Conservation (phyloP, 2,888 invertebrate genomes). For the Zootermopsis nevadensis region DNA sequence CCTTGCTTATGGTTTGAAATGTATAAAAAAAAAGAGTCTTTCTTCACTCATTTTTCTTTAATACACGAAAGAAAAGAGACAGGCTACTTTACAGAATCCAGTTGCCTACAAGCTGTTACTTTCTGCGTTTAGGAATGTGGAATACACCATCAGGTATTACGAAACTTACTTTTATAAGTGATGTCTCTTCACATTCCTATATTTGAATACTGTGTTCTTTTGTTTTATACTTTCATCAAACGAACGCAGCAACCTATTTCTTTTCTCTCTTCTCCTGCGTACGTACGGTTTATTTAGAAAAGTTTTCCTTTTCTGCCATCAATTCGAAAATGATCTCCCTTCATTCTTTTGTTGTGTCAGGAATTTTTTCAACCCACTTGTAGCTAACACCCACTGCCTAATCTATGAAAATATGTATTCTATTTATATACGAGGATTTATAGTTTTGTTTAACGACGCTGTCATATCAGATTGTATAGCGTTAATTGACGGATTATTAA, state of each 20-base stretch:
- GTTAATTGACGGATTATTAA: too few relatives aligned
- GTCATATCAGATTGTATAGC: too few relatives aligned
- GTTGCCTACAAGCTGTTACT: background rate
- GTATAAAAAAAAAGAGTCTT: too few relatives aligned
- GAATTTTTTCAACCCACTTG: background rate
- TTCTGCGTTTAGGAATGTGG: background rate
- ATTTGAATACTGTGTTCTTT: background rate
- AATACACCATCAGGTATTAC: background rate
- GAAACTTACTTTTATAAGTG: background rate
- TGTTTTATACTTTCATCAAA: background rate
- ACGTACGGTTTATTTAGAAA: background rate
- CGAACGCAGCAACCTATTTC: background rate
- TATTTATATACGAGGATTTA: too few relatives aligned
- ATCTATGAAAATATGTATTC: background rate
- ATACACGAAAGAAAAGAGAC: too few relatives aligned
- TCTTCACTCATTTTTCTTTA: too few relatives aligned
- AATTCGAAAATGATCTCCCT: background rate
- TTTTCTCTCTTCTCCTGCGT: background rate
- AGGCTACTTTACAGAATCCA: background rate
- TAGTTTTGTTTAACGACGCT: too few relatives aligned
- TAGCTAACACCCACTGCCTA: background rate
- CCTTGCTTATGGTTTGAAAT: too few relatives aligned
- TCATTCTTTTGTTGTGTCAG: slow-evolving; percentile 2
- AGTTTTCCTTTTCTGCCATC: background rate
- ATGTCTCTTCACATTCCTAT: background rate